phyloP scores from a whole-genome alignment of 2,888 invertebrate genomes.

The Phyllotreta striolata region DNA sequence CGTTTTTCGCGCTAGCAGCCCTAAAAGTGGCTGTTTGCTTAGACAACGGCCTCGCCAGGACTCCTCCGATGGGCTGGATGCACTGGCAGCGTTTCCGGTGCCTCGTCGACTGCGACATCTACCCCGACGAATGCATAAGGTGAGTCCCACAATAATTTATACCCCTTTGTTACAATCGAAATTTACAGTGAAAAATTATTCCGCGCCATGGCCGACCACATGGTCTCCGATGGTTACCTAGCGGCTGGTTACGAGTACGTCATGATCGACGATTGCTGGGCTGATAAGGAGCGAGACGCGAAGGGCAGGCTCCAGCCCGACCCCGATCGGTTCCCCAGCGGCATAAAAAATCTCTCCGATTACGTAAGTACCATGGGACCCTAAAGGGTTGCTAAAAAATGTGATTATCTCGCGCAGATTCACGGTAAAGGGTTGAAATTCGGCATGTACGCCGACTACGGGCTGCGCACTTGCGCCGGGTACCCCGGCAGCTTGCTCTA shows the following conservation, averaged over 20 bases:
- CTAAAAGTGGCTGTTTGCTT: constrained; percentile 21
- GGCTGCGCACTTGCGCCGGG: constrained; percentile 78
- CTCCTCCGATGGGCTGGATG: constrained; percentile 79
- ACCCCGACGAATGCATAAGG: constrained; percentile 59
- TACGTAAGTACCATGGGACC: constrained; percentile 63
- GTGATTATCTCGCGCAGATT: constrained; percentile 62
- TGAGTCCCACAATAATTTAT: constrained; percentile 28
- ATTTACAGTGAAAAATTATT: constrained; percentile 65
- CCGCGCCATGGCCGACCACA: constrained; percentile 64
- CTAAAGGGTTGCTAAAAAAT: background rate
- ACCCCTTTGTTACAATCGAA: background rate
- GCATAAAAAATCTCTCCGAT: constrained; percentile 67
- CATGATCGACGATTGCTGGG: constrained; percentile 71
- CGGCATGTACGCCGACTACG: constrained; percentile 85
- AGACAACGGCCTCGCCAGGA: constrained; percentile 71
- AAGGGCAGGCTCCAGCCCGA: constrained; percentile 64
- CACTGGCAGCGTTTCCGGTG: constrained; percentile 75
- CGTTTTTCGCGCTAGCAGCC: too few relatives aligned
- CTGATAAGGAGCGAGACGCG: constrained; percentile 62
- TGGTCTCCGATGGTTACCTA: constrained; percentile 68
- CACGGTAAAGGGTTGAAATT: constrained; percentile 78
- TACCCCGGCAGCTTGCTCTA: constrained; percentile 78
- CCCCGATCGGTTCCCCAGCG: constrained; percentile 67
- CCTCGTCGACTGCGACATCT: constrained; percentile 69
- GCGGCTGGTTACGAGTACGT: constrained; percentile 69